Evolutionary conservation across 2,113 vertebrate genomes (phyloP), one percentile per base, ranked within the genome.

Genomic region (Centropus unirufus): DNA sequence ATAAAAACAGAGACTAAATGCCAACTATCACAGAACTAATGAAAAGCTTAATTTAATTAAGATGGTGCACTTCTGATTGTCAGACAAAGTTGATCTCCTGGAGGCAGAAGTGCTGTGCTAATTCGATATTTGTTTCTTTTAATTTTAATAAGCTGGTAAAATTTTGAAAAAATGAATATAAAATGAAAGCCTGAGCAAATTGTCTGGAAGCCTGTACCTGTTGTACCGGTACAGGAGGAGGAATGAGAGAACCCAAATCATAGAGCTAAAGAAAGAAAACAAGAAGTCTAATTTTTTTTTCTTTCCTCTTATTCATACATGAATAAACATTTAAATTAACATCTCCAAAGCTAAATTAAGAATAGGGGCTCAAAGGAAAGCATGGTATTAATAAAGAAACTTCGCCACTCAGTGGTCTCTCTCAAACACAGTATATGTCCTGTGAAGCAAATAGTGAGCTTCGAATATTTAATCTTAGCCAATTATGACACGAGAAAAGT

Each of bases 51-150:
- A 81, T 82, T 87, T 75, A 87, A 72, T 79, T 84, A 84, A 89
- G 89, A 91, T 85, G 49, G 63, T 83, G 36, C 74, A 79, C n/a
- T 90, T 88, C 49, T 93, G 87, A 87, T 79, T 75, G 67, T 87
- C 82, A 91, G 67, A 22, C 11, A 85, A 64, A 79, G 63, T 17
- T 73, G 84, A 58, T 84, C 49, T 92, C 30, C 46, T 21, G 62
- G 44, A 36, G 87, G 54, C 46, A 79, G 14, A 11, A 85, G 20
- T 42, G 19, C 17, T 76, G 24, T 61, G 8, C 32, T 69, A 75
- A 58, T 44, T 87, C 87, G 49, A n/a, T 84, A 15, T 75, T 64
- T 83, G 23, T 73, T 47, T 64, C 24, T 22, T 93, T 76, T 57
- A 58, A 61, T 84, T 91, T 67, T 63, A 87, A 68, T 52, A 69